A percentile compares a stretch with the other conserved stretches of the same genome.
Conservation (phyloP, 2,113 vertebrate species). For the Psilopogon haemacephalus region DNA sequence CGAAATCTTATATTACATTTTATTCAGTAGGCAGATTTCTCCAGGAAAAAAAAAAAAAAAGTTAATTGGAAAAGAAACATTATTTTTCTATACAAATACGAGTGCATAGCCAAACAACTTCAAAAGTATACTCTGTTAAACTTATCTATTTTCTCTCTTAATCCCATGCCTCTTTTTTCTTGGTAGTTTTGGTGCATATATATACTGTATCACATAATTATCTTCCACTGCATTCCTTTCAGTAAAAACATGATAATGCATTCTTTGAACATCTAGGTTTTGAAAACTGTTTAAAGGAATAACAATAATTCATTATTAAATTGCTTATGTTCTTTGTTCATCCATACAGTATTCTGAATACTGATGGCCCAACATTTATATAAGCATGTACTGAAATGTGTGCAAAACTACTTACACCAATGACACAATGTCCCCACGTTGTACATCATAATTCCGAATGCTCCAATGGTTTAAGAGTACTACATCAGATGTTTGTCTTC, state of each 20-base stretch:
- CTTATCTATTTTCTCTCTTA: background rate
- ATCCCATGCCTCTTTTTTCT: background rate
- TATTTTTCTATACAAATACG: background rate
- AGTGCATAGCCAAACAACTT: background rate
- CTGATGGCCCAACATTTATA: background rate
- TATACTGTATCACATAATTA: background rate
- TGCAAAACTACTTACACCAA: constrained; percentile 78
- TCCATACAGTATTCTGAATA: background rate
- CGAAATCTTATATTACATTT: background rate
- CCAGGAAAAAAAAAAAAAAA: background rate
- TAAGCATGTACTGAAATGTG: background rate
- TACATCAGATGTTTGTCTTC: constrained; percentile 75
- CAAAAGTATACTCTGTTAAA: background rate
- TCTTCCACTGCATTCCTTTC: background rate
- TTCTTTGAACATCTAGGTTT: background rate
- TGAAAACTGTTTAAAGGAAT: background rate
- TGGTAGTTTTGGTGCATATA: background rate
- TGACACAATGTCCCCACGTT: constrained; percentile 81
- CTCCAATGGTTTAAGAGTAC: constrained; percentile 84
- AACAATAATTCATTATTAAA: background rate
- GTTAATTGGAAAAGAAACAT: background rate
- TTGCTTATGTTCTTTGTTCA: background rate
- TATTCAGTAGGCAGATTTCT: background rate
- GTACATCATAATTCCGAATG: constrained; percentile 80
- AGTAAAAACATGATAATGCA: background rate